A percentile compares a stretch with the other conserved stretches of the same genome.
Evolutionary conservation across 1,140 invertebrate genomes (phyloP).

Genomic region (Periplaneta americana): DNA sequence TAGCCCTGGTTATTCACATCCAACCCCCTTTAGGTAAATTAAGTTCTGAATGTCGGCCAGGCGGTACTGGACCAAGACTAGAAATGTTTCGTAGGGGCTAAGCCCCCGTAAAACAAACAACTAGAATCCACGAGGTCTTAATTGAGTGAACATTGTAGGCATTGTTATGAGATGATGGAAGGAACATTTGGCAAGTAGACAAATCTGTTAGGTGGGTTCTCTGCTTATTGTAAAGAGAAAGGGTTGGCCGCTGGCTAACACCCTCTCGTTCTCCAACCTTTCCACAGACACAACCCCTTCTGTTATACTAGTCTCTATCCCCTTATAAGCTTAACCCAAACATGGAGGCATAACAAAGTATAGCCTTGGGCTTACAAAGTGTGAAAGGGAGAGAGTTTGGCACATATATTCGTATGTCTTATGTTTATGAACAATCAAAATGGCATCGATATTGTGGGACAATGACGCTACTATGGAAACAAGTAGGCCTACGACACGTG

Average conservation of each 20-base stretch:
- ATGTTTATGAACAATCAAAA: background rate
- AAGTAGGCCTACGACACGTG: too few relatives aligned
- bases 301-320: background rate
- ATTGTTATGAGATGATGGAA: background rate
- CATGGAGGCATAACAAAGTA: background rate
- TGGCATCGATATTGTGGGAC: too few relatives aligned
- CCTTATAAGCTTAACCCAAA: background rate
- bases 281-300: background rate
- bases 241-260: background rate
- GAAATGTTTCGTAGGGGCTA: background rate
- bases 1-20: too few relatives aligned
- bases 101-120: background rate
- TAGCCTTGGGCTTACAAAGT: background rate
- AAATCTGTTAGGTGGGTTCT: background rate
- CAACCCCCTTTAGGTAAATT: background rate
- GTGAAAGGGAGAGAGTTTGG: background rate
- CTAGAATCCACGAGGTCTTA: background rate
- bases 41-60: background rate
- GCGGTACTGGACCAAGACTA: background rate
- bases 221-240: background rate
- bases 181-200: background rate
- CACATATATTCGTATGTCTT: background rate
- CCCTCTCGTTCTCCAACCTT: too few relatives aligned
- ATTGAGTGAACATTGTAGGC: background rate
- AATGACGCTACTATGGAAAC: too few relatives aligned